Base-by-base conservation (phyloP, 2,888 invertebrate genomes). In the Dimorphilus gyrociliatus region DNA sequence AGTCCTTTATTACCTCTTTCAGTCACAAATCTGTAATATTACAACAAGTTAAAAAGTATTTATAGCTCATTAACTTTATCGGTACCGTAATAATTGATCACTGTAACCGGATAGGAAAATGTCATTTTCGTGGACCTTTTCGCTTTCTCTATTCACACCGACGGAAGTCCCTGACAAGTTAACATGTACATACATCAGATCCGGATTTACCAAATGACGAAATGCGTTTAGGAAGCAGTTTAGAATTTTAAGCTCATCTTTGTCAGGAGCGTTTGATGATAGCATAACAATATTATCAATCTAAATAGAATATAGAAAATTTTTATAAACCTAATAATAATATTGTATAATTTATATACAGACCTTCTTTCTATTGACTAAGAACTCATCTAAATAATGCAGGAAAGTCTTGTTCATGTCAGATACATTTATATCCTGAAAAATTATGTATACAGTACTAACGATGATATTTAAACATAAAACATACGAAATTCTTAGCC, bases 71-170 rank as follows among this genome's bases (percentile, higher is more conserved):
- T 8, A 14, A 23, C 26, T n/a, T 2, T 6, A 10, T 15, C 26
- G 37, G 37, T 45, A 62, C 63, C 60, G 55, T 19, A 65, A 48
- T 25, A 66, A 53, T 31, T 60, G 54, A 33, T 64, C 64, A 46
- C 61, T 64, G 45, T 52, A 63, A 4, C 65, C 65, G 30, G 52
- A 46, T 16, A 65, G 51, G 44, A 47, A 52, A 32, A 64, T 51
- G 38, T 65, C 54, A 41, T 60, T 59, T 23, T 53, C 48, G 45
- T 58, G 55, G 16, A 47, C 47, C 12, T 47, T 46, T 16, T 44
- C 36, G 19, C 47, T 44, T 16, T 42, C 32, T 16, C 35, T 37
- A 10, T 39, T 36, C 37, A 51, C 46, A 17, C 46, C 42, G 33
- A 42, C 42, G 1, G 30, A 35, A n/a, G 35, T 42, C 15, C 46